phyloP scores from a whole-genome alignment of 2,888 invertebrate genomes.

The Rotaria socialis region DNA sequence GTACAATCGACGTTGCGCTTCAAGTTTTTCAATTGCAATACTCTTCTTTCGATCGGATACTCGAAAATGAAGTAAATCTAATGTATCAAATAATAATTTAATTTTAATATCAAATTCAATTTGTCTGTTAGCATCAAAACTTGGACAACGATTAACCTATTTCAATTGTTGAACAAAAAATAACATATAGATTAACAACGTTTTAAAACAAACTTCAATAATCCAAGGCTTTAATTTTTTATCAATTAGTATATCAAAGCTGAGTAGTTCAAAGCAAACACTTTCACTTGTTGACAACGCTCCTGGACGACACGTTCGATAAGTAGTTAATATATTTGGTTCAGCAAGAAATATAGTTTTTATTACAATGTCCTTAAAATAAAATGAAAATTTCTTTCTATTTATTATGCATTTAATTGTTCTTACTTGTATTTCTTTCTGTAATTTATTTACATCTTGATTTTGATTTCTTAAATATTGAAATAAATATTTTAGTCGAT shows the following conservation, averaged over 20 bases:
- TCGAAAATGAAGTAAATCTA: slow-evolving; percentile 53
- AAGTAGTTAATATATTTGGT: slow-evolving; percentile 58
- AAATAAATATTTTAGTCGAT: slow-evolving; percentile 56
- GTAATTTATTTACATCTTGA: slow-evolving; percentile 54
- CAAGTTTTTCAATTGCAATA: slow-evolving; percentile 56
- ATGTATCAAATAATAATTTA: slow-evolving; percentile 55
- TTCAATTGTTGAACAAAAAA: too few relatives aligned
- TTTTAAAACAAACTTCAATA: slow-evolving; percentile 52
- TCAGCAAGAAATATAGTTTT: slow-evolving; percentile 52
- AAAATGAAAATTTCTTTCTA: background rate
- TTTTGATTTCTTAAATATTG: slow-evolving; percentile 55
- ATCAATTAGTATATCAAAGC: slow-evolving; percentile 59
- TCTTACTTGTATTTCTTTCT: slow-evolving; percentile 53
- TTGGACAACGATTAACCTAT: slow-evolving; percentile 56
- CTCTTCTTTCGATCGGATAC: slow-evolving; percentile 54
- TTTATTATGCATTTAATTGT: background rate
- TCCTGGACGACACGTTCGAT: slow-evolving; percentile 59
- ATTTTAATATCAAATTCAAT: slow-evolving; percentile 58
- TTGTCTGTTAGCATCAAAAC: slow-evolving; percentile 58
- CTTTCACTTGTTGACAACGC: slow-evolving; percentile 55
- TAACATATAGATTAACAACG: too few relatives aligned
- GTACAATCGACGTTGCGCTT: slow-evolving; percentile 56
- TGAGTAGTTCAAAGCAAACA: slow-evolving; percentile 60
- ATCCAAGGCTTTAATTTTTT: slow-evolving; percentile 58
- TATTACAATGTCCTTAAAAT: slow-evolving; percentile 46